These are phyloP conservation scores for Siderastrea siderea DNA, from an alignment of 92 coral and sea anemone genomes.

Conservation along the genomic window DNA sequence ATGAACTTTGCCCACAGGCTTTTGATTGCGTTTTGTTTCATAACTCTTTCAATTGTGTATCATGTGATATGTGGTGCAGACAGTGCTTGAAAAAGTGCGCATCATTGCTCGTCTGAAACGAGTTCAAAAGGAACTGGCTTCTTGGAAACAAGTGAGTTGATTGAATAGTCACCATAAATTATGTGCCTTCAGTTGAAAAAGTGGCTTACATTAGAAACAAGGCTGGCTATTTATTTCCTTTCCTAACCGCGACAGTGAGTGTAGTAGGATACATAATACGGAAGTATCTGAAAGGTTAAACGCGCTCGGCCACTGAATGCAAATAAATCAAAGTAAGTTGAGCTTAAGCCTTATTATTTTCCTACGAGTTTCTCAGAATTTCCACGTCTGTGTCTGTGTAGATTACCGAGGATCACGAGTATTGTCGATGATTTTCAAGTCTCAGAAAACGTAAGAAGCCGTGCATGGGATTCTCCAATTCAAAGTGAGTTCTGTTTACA, in stretches of 20 bases:
- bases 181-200: no score
- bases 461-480: not conserved
- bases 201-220: no score
- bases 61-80: no score
- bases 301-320: not conserved
- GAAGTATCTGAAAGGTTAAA: not conserved
- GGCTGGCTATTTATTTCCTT: not conserved
- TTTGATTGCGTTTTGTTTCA: no score
- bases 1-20: no score
- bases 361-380: not conserved
- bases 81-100: no score
- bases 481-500: not conserved
- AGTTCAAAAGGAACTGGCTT: no score
- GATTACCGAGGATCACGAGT: not conserved
- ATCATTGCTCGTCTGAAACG: no score
- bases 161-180: no score
- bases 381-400: not conserved
- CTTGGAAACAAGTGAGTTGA: no score
- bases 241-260: not conserved
- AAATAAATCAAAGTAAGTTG: not conserved
- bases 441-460: not conserved
- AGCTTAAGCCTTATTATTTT: not conserved
- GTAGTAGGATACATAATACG: not conserved
- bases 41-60: no score
- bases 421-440: not conserved